Evolutionary conservation across 2,888 invertebrate genomes (phyloP), one percentile per base, ranked within the genome.

Genomic region (Hydrotaea diabolus): DNA sequence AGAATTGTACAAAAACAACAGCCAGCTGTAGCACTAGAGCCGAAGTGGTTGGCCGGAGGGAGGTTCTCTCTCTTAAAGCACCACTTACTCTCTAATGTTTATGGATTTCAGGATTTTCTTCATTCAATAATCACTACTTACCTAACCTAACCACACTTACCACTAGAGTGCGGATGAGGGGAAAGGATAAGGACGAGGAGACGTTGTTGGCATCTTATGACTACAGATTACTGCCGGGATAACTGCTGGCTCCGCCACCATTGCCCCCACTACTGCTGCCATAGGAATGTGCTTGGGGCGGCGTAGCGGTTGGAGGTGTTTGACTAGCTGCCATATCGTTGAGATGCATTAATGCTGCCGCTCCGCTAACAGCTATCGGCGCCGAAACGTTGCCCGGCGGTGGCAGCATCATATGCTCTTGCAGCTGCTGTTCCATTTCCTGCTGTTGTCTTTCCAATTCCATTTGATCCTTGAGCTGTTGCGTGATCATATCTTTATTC

Each of bases 391-490:
- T 46, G 17, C 69, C 69, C 19, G 88, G 83, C 15, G 88, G 87
- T 64, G 89, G 89, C 73, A 83, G 26, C 57, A 76, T 82, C 82
- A 83, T 87, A 78, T 57, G 82, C 78, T 83, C 82, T 71, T 88
- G 81, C 15, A 86, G 75, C 8, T 88, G 87, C 75, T 87, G 87
- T 55, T 88, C 88, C 77, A 83, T 64, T 75, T 85, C 85, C 57
- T 84, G 80, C 71, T 85, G 87, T 8, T 85, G 79, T 19, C 87
- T 87, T 31, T 90, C 89, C 73, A 83, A 57, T 7, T 89, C 89
- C 69, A 87, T 46, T 73, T 90, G 89, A 83, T 90, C 89, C 74
- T 88, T 87, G 77, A 89, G 55, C 78, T 90, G 88, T 13, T 88
- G 88, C 72, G 87, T 66, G 3, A 90, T 85, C 31, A 85, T 78